Conservation (phyloP, 1,140 invertebrate species). For the Drosophila santomea region DNA sequence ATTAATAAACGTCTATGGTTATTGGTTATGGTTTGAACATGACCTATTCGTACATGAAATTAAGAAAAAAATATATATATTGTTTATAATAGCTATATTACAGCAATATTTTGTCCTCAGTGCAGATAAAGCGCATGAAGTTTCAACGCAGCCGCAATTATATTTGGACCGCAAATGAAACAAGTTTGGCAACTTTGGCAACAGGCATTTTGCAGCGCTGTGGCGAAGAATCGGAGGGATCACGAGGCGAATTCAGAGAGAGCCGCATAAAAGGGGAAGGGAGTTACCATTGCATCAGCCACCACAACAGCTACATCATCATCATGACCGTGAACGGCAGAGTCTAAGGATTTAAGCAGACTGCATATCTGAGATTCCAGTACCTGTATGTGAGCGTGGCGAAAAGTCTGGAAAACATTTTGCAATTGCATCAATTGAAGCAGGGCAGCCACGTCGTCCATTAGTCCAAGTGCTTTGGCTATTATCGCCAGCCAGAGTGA, state of each 20-base stretch:
- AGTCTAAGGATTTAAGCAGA: slow-evolving; percentile 46
- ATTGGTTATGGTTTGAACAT: background rate
- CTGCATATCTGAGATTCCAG: slow-evolving; percentile 79
- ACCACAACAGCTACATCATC: slow-evolving; percentile 78
- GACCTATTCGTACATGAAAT: background rate
- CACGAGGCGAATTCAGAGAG: slow-evolving; percentile 6
- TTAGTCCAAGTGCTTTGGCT: slow-evolving; percentile 74
- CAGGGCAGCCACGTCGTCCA: slow-evolving; percentile 58
- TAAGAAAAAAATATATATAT: too few species aligned
- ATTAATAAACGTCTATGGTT: too few species aligned
- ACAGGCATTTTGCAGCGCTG: slow-evolving; percentile 72
- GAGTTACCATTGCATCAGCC: slow-evolving; percentile 52
- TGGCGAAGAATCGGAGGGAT: slow-evolving; percentile 20
- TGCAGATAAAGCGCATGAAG: slow-evolving; percentile 27
- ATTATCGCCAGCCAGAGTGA: slow-evolving; percentile 72
- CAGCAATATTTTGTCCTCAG: background rate
- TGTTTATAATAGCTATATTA: too few species aligned
- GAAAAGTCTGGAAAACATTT: slow-evolving; percentile 47
- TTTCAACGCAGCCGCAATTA: slow-evolving; percentile 64
- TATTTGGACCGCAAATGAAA: slow-evolving; percentile 81
- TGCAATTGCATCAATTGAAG: slow-evolving; percentile 60
- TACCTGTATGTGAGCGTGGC: slow-evolving; percentile 9
- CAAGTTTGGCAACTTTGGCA: slow-evolving; percentile 80
- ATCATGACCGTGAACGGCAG: slow-evolving; percentile 26
- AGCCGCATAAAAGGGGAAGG: background rate